Evolutionary conservation across 2,113 vertebrate genomes (phyloP).

Genomic region (Nymphicus hollandicus): DNA sequence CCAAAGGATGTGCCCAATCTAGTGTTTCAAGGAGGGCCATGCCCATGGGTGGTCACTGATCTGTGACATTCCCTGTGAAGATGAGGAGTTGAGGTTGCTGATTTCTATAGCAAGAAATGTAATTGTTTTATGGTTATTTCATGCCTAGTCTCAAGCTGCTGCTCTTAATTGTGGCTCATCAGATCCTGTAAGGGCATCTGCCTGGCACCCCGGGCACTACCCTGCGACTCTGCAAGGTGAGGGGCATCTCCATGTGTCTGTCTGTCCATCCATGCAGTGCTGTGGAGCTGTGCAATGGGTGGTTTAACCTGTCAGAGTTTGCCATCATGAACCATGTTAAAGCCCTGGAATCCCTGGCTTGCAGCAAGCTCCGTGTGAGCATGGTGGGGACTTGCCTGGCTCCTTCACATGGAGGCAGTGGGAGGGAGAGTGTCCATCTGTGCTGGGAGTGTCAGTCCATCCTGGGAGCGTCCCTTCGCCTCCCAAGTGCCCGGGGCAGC

Average conservation of each 20-base stretch:
- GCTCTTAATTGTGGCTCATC: background rate
- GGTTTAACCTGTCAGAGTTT: background rate
- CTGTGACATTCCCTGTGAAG: background rate
- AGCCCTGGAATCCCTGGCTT: background rate
- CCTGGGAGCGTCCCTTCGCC: background rate
- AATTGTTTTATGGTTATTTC: background rate
- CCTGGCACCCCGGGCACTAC: background rate
- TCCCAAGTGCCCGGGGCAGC: background rate
- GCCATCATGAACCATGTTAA: fast-evolving
- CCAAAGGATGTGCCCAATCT: background rate
- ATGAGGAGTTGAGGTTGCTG: background rate
- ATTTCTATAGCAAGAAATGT: background rate
- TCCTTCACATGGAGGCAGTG: background rate
- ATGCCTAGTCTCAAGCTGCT: background rate
- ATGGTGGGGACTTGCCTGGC: background rate
- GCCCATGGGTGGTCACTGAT: background rate
- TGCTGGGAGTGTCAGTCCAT: background rate
- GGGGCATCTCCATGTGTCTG: fast-evolving
- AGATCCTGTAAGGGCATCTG: background rate
- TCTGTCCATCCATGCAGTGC: background rate
- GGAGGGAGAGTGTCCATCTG: background rate
- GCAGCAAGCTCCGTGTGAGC: background rate
- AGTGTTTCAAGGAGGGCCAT: background rate
- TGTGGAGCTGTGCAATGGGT: background rate
- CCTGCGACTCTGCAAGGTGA: fast-evolving